Evolutionary conservation across 2,888 invertebrate species (phyloP).

Genomic region (Xanthorhoe designata): DNA sequence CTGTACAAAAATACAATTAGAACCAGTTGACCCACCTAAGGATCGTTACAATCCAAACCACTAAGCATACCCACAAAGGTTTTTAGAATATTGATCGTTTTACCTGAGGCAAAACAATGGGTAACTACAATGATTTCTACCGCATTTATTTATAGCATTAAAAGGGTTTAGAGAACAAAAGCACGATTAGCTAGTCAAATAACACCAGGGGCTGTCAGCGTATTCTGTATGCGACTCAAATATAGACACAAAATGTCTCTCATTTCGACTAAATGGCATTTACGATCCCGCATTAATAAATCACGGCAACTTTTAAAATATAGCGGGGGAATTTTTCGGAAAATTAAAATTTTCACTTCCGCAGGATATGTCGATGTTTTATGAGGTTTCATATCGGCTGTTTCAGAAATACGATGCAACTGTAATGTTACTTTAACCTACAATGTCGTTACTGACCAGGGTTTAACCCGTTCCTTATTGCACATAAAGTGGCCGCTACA

Average conservation of each 20-base stretch:
- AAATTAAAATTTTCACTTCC: slow-evolving; percentile 74
- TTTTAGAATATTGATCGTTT: background rate
- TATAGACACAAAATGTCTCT: slow-evolving; percentile 57
- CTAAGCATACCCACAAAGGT: background rate
- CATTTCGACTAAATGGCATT: slow-evolving; percentile 68
- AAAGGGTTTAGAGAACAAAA: slow-evolving; percentile 3
- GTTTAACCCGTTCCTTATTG: slow-evolving; percentile 18
- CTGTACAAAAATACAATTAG: no score
- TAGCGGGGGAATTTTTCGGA: slow-evolving; percentile 64
- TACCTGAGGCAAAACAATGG: background rate
- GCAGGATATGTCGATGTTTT: slow-evolving; percentile 71
- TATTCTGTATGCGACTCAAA: slow-evolving; percentile 51
- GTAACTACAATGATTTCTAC: background rate
- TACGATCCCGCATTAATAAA: slow-evolving; percentile 73
- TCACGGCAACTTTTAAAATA: slow-evolving; percentile 76
- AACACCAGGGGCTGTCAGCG: background rate
- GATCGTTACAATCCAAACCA: no score
- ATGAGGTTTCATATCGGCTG: slow-evolving; percentile 68
- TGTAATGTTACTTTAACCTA: slow-evolving; percentile 54
- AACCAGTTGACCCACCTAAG: no score
- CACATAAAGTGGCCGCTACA: slow-evolving; percentile 28
- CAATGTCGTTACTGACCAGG: slow-evolving; percentile 40
- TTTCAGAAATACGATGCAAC: slow-evolving; percentile 63
- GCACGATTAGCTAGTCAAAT: slow-evolving; percentile 26
- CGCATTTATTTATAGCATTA: background rate